These are phyloP conservation scores for Antennarius striatus DNA, from an alignment of 2,113 vertebrate species.

Conservation along the genomic window DNA sequence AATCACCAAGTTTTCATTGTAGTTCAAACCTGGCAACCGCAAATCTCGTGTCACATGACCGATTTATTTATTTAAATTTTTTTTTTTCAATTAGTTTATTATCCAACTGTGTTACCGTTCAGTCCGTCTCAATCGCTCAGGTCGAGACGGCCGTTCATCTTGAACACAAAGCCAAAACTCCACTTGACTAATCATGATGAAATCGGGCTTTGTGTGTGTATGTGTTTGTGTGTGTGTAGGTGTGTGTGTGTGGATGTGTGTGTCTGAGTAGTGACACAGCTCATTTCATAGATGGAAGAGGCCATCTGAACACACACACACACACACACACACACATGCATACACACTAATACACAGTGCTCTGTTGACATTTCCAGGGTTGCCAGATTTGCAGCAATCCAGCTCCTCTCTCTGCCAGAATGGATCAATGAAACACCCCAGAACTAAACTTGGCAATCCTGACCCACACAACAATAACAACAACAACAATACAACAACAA, in stretches of 20 bases:
- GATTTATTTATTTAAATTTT: background rate
- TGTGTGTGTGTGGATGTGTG: background rate
- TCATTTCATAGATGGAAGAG: conserved; percentile 17
- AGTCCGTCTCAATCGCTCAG: background rate
- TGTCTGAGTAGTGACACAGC: background rate
- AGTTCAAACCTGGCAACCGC: background rate
- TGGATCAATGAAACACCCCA: conserved; percentile 49
- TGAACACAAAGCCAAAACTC: conserved; percentile 14
- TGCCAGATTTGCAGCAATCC: conserved; percentile 51
- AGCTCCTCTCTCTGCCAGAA: conserved; percentile 35
- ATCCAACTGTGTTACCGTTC: background rate
- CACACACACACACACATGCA: conserved; percentile 10
- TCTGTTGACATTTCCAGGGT: conserved; percentile 44
- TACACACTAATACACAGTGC: conserved; percentile 3
- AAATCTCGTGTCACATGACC: background rate
- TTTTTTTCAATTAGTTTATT: no score
- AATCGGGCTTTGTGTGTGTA: background rate
- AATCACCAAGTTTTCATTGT: background rate
- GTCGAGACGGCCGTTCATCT: conserved; percentile 18
- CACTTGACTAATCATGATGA: conserved; percentile 3
- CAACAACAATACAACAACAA: conserved; percentile 3
- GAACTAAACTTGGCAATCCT: conserved; percentile 34
- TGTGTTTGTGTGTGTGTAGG: background rate
- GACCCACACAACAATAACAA: conserved; percentile 5
- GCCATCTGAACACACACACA: background rate